These are phyloP conservation scores for zebrafish (Danio rerio) DNA, from an alignment of 2,113 vertebrate genomes.

Conservation along the genomic window GRCz12tu NC_133180.1:4322501-4323000, in stretches of 20 bases:
- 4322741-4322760: not conserved
- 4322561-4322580: not conserved
- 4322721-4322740: not conserved
- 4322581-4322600: not conserved
- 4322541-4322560: not conserved
- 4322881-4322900: no score
- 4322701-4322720: not conserved
- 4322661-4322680: not conserved
- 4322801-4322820: no score
- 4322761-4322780: not conserved
- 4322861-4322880: no score
- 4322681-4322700: not conserved
- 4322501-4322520: no score
- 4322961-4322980: no score
- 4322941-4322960: no score
- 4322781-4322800: not conserved
- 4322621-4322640: not conserved
- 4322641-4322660: not conserved
- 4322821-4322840: not conserved
- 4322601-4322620: not conserved
- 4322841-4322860: not conserved
- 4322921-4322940: no score
- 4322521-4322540: not conserved
- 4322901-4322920: no score
- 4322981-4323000: no score